A percentile compares a stretch with the other conserved stretches of the same genome.
Conservation (phyloP, 2,797 vertebrate species). For the Spinus pinus region DNA sequence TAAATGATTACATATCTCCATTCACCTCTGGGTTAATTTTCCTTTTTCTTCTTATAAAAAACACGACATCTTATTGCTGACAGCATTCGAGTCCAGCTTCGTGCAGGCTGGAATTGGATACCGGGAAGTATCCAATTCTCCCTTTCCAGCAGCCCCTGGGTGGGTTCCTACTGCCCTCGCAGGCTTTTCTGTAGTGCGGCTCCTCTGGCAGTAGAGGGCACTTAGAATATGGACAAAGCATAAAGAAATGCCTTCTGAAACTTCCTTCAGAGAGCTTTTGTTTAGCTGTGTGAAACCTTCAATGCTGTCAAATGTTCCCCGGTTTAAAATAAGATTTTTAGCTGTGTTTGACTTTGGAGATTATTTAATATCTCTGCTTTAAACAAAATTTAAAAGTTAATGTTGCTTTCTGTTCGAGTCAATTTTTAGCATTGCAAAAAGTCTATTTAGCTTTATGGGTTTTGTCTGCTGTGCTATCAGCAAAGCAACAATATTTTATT, state of each 20-base stretch:
- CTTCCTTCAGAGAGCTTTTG: slow-evolving; percentile 73
- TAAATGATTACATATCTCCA: background rate
- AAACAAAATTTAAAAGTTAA: slow-evolving; percentile 13
- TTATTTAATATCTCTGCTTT: slow-evolving; percentile 37
- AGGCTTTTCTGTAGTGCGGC: slow-evolving; percentile 67
- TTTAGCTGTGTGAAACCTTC: slow-evolving; percentile 64
- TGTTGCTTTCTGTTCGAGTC: slow-evolving; percentile 20
- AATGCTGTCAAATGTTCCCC: slow-evolving; percentile 22
- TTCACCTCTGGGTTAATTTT: background rate
- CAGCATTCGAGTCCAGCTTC: background rate
- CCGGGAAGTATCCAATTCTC: background rate
- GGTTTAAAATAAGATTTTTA: slow-evolving; percentile 57
- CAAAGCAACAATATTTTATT: slow-evolving; percentile 52
- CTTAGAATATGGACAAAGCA: slow-evolving; percentile 92
- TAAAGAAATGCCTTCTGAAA: slow-evolving; percentile 49
- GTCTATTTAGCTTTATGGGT: background rate
- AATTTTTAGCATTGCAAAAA: slow-evolving; percentile 3
- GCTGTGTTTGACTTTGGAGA: background rate
- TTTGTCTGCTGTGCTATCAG: slow-evolving; percentile 27
- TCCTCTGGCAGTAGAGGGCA: slow-evolving; percentile 93
- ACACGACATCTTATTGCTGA: background rate
- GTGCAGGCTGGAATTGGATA: background rate
- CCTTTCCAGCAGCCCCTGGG: background rate
- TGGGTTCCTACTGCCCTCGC: background rate
- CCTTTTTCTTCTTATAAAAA: background rate